Evolutionary conservation across 2,888 invertebrate species (phyloP), one percentile per base, ranked within the genome.

Genomic region (Prosopocoilus inquinatus): DNA sequence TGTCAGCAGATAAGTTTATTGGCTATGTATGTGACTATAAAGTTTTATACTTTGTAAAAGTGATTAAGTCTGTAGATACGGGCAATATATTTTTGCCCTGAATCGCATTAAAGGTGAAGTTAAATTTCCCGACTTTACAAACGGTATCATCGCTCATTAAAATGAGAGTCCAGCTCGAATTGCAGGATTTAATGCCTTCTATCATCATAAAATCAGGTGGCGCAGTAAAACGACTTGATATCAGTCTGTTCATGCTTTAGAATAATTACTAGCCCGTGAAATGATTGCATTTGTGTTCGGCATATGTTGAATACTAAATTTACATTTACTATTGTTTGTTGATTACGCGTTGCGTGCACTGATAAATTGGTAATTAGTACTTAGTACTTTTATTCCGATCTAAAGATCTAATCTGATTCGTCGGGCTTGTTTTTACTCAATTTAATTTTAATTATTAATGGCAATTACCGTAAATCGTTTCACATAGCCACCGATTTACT

Each of bases 171-270:
- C 64, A 63, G 64, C 64, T 61, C 61, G 60, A 66, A 64, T 66
- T 61, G 61, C 65, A 50, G 62, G 55, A 62, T 64, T 64, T 64
- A 63, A 64, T 64, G 63, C 64, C 61, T 61, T 62, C 68, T 68
- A 70, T 69, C 68, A 67, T 65, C 68, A 64, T 67, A 66, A 70
- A 70, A 70, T 70, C 70, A 70, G 68, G 68, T 68, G 62, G 59
- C 57, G 68, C 66, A 61, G 60, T 69, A 67, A 69, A 69, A 69
- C 61, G 64, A 65, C 67, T 68, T 67, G 65, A 66, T 68, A 69
- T 68, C 66, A 65, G 63, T 47, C 47, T 56, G 64, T 64, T 68
- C 67, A 67, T 68, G 68, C 64, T 65, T 64, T 57, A 61, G 64
- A 64, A 66, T 70, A 70, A 70, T 70, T 69, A 69, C 67, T 50